These are phyloP conservation scores for Ips nitidus DNA, from an alignment of 1,140 invertebrate species.

Conservation along the genomic window DNA sequence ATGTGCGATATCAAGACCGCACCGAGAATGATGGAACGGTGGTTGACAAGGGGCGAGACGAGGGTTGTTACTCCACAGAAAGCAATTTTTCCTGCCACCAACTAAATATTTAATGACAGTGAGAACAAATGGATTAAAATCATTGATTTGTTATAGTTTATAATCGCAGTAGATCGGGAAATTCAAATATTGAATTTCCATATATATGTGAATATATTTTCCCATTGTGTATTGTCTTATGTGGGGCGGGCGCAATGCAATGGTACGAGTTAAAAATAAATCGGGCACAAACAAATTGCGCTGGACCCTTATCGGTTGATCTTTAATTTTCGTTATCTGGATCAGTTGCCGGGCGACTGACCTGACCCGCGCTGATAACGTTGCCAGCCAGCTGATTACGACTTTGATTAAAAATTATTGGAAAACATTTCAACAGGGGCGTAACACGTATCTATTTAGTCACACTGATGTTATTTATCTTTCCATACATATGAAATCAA, in stretches of 20 bases:
- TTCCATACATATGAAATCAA: too few relatives aligned
- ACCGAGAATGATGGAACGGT: conserved; percentile 14
- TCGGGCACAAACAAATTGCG: conserved; percentile 36
- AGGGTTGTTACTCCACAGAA: not conserved
- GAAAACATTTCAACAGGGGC: conserved; percentile 16
- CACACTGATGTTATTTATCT: too few relatives aligned
- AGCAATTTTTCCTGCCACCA: too few relatives aligned
- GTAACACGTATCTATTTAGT: too few relatives aligned
- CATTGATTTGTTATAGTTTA: too few relatives aligned
- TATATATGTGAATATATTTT: not conserved
- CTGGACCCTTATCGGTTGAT: conserved; percentile 34
- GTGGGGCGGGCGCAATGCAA: not conserved
- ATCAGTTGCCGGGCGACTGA: conserved; percentile 37
- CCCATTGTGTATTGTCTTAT: not conserved
- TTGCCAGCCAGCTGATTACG: conserved; percentile 35
- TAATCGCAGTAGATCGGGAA: too few relatives aligned
- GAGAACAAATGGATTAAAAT: too few relatives aligned
- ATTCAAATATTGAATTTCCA: too few relatives aligned
- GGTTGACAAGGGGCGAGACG: conserved; percentile 18
- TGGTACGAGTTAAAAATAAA: conserved; percentile 31
- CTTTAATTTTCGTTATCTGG: conserved; percentile 41
- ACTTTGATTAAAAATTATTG: conserved; percentile 37
- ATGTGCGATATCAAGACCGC: conserved; percentile 36
- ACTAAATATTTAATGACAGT: too few relatives aligned
- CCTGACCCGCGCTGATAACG: conserved; percentile 38